Conservation (phyloP, 30 jellyfish, hydroid and myxozoan species). For the Pelagia noctiluca region DNA sequence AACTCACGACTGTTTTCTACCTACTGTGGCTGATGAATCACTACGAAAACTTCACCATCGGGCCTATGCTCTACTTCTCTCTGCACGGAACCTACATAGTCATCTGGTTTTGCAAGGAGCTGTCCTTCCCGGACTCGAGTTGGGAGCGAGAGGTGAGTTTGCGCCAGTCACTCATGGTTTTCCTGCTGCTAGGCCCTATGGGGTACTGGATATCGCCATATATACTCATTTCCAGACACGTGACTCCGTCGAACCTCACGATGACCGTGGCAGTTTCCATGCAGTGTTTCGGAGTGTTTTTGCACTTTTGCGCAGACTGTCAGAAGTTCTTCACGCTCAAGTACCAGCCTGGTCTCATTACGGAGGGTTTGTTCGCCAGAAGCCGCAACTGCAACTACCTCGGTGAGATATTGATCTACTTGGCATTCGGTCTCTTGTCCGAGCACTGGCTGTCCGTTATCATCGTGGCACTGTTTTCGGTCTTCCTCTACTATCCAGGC, state of each 20-base stretch:
- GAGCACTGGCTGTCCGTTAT: slow-evolving; percentile 72
- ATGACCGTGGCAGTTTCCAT: slow-evolving; percentile 48
- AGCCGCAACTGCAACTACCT: slow-evolving; percentile 76
- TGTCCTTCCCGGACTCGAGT: slow-evolving; percentile 73
- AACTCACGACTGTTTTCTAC: slow-evolving; percentile 55
- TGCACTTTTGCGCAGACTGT: slow-evolving; percentile 77
- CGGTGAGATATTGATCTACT: slow-evolving; percentile 80
- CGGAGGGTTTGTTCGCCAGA: slow-evolving; percentile 71
- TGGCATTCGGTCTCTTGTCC: slow-evolving; percentile 71
- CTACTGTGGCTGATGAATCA: slow-evolving; percentile 41
- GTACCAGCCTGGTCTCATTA: slow-evolving; percentile 65
- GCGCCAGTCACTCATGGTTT: slow-evolving; percentile 2
- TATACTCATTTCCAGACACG: slow-evolving; percentile 35
- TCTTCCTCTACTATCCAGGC: slow-evolving; percentile 63
- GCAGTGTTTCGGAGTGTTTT: slow-evolving; percentile 63
- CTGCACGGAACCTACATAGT: slow-evolving; percentile 77
- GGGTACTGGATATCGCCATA: slow-evolving; percentile 84
- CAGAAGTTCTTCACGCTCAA: slow-evolving; percentile 74
- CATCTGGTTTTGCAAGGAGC: slow-evolving; percentile 72
- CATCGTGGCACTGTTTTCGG: slow-evolving; percentile 42
- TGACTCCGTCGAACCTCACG: slow-evolving; percentile 48
- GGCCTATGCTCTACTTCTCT: slow-evolving; percentile 72
- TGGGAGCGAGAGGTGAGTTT: slow-evolving; percentile 58
- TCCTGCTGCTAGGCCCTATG: slow-evolving; percentile 65
- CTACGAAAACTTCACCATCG: slow-evolving; percentile 52